Base-by-base conservation (phyloP, 1,140 invertebrate genomes). In the Sipha flava region DNA sequence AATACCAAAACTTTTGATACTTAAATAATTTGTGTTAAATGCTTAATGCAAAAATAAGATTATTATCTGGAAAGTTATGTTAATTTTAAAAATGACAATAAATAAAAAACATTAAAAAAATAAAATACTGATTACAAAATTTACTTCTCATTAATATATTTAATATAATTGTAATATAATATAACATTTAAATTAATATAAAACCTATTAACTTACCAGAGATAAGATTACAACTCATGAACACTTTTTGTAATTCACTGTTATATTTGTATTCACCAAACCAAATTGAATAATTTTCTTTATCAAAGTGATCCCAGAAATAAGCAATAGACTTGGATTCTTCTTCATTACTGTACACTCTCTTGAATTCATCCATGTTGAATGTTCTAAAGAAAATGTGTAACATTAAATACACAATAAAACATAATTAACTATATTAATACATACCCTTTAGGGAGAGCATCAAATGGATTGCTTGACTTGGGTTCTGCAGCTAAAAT, bases 251-350 rank as follows among this genome's bases (percentile, higher is more conserved):
- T 10, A 99, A 89, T 86, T 99, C 97, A 81, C 97, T 89, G 79
- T 93, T 92, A 86, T 95, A 99, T 86, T 98, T 98, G 89, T 99
- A 99, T 88, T 98, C 95, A 79, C 94, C 92, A 80, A 91, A 92
- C 98, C 98, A 99, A 85, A 99, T 97, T 64, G 97, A 99, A 87
- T 97, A 98, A 86, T 98, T 91, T 85, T 97, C 92, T 26, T 94
- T 88, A 86, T 99, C 98, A 87, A 99, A 99, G 85, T 99, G 96
- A 84, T 98, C 90, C 94, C 96, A 99, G 88, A 99, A 99, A 85
- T 97, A 99, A 3, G 96, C 95, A 84, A 99, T 92, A 49, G 97
- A 98, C 84, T 93, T 92, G 40, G 89, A 87, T 84, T 95, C 96
- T 79, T 98, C 95, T 87, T 99, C 94, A 84, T 99, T 99, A 57